Base-by-base conservation (phyloP, 2,888 invertebrate genomes). In the Lycaena phlaeas region DNA sequence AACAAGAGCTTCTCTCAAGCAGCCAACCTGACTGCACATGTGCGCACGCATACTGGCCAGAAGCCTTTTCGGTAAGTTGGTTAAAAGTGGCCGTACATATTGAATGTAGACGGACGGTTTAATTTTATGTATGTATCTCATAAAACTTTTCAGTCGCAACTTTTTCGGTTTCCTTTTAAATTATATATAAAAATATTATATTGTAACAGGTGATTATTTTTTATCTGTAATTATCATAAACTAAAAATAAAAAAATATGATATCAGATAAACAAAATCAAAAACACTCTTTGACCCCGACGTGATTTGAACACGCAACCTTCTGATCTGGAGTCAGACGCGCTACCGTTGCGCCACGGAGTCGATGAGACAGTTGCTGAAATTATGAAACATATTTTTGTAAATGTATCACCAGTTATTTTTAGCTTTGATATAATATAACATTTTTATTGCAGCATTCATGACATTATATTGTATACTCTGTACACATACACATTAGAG, bases 321-420 rank as follows among this genome's bases (percentile, higher is more conserved):
- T 94, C 94, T 93, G 94, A 94, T 94, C 94, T 94, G 94, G 94
- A 94, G 94, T 94, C 94, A 93, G 94, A 94, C 94, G 94, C 94
- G 94, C 93, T 94, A 94, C 94, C 94, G 92, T 94, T 94, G 94
- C 94, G 94, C 94, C 94, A 94, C 93, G 92, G 91, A 92, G 92
- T 92, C 92, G 51, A 14, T 36, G 15, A 1, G 4, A 1, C 2
- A 15, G 7, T 7, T 2, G 18, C 26, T 27, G 11, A 31, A 31
- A 31, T 18, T 18, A 7, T 31, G 11, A 18, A 14, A 15, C 0
- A 15, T 2, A 15, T 30, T 10, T 15, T 15, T 10, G 9, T 4
- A 5, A 4, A n/a, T n/a, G n/a, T n/a, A n/a, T n/a, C n/a, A n/a
- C n/a, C 10, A 30, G 4, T 4, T 30, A n/a, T n/a, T 15, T 30